These are phyloP conservation scores for Gastracanthus pulcherrimus DNA, from an alignment of 2,888 invertebrate genomes.

Conservation along the genomic window DNA sequence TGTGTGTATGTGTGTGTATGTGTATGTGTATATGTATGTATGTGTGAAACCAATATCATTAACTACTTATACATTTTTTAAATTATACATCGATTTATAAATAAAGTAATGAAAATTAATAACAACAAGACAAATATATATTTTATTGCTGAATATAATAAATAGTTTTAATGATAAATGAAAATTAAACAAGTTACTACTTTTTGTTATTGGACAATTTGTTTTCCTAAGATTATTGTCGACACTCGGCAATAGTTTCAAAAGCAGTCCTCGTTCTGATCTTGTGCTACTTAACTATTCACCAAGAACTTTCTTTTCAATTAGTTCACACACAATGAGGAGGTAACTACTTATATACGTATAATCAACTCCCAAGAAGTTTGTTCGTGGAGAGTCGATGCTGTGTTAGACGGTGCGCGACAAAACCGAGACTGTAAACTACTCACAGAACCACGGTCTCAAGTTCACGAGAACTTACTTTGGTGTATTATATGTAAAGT, in stretches of 20 bases:
- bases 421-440: slow-evolving; percentile 41
- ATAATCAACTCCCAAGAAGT: not conserved
- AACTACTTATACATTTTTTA: too few relatives aligned
- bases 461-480: not conserved
- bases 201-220: too few relatives aligned
- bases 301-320: slow-evolving; percentile 40
- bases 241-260: not conserved
- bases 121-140: too few relatives aligned
- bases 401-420: slow-evolving; percentile 19
- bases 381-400: not conserved
- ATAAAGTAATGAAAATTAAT: too few relatives aligned
- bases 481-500: not conserved
- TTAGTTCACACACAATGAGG: not conserved
- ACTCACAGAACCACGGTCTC: not conserved
- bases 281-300: slow-evolving; percentile 24
- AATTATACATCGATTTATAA: too few relatives aligned
- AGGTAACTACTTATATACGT: slow-evolving; percentile 11
- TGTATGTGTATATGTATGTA: too few relatives aligned
- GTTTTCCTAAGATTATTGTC: not conserved
- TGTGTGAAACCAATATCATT: too few relatives aligned
- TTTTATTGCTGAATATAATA: too few relatives aligned
- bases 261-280: not conserved
- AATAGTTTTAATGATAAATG: too few relatives aligned
- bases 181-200: too few relatives aligned
- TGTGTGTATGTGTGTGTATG: too few relatives aligned